Evolutionary conservation across 53 echinoderm and acorn worm species (phyloP), one percentile per base, ranked within the genome.

Genomic region (Holothuria leucospilota): DNA sequence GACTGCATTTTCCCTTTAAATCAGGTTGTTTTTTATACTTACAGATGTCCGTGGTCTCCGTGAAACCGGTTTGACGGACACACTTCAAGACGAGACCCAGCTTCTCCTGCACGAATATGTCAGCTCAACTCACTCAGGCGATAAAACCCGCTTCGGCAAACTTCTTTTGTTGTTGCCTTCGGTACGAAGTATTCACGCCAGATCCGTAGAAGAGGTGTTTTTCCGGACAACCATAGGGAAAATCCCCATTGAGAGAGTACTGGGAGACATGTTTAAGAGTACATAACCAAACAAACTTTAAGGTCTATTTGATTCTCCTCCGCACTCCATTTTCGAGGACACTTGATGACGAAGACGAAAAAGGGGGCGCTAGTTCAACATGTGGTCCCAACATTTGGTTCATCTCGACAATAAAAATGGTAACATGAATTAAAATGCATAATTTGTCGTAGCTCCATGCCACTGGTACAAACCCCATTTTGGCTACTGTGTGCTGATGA

Each of bases 181-280:
- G 20, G 78, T 97, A 28, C 86, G 92, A 52, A 92, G 88, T 41
- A 91, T 97, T 71, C 86, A 87, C 67, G 91, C 94, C 2, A 81
- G 69, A 61, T 91, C 90, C 14, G 64, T 96, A 5, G 97, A 93
- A 84, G 95, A 91, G 66, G 66, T 96, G 18, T 96, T 94, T 85
- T 96, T 96, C 82, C 91, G 93, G 18, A 86, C 88, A 14, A 96
- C 94, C 21, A 94, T 96, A 20, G 97, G 97, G 18, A 88, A 87
- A 39, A 86, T 96, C 8, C 97, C 97, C 0, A 90, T 96, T n/a
- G 91, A 96, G 72, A 86, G 97, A 49, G 91, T 96, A 14, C 86
- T 96, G 24, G 94, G 97, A 15, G 94, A 94, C 81, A 96, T 96
- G 97, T 96, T 96, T 73, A 96, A 96, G 77, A 92, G 87, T 25